Evolutionary conservation across 2,113 vertebrate genomes (phyloP).

Genomic region (Numida meleagris): DNA sequence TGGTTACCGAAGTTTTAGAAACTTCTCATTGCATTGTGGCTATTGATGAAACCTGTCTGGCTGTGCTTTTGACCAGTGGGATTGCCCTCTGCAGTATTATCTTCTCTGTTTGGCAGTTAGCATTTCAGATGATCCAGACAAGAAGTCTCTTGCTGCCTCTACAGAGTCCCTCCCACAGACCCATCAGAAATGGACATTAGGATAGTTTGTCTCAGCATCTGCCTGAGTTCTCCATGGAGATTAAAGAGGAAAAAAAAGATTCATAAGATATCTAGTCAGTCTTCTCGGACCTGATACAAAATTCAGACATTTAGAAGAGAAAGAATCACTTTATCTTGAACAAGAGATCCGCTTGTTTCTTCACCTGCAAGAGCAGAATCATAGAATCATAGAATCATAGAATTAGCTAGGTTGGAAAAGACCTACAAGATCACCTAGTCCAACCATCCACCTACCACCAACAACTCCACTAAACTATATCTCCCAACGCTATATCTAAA

Average conservation of each 20-base stretch:
- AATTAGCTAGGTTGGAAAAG: no score
- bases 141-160: background rate
- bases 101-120: background rate
- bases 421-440: no score
- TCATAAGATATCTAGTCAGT: background rate
- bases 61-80: background rate
- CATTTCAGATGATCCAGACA: background rate
- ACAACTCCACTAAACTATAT: no score
- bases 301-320: background rate
- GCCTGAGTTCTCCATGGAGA: background rate
- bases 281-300: background rate
- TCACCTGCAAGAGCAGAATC: background rate
- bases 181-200: background rate
- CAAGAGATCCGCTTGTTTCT: background rate
- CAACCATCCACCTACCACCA: no score
- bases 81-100: background rate
- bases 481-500: no score
- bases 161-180: background rate
- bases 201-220: background rate
- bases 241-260: background rate
- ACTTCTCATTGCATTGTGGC: background rate
- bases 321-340: background rate
- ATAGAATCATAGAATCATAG: background rate
- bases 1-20: constrained; percentile 31
- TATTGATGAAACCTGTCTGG: background rate